These are phyloP conservation scores for Ephialtes manifestator DNA, from an alignment of 2,888 invertebrate species.

Conservation along the genomic window DNA sequence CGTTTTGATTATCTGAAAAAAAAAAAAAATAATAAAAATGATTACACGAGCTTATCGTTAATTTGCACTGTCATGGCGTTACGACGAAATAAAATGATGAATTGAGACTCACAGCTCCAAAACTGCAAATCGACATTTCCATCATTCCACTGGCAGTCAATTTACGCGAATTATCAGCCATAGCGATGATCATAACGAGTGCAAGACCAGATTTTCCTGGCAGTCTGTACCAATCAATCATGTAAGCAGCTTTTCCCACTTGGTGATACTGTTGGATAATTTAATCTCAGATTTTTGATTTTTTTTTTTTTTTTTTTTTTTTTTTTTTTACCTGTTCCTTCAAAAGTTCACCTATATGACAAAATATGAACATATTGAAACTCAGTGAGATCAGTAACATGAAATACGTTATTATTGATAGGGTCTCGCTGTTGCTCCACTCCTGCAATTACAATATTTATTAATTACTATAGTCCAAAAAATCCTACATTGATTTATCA, in stretches of 20 bases:
- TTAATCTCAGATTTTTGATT: constrained; percentile 7
- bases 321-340: constrained; percentile 74
- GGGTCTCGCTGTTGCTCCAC: constrained; percentile 41
- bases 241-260: constrained; percentile 71
- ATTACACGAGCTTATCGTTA: not conserved
- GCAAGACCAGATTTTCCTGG: constrained; percentile 20
- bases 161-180: constrained; percentile 18
- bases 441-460: constrained; percentile 34
- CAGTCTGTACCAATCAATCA: constrained; percentile 63
- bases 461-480: not conserved
- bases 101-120: constrained; percentile 70
- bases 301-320: not conserved
- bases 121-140: constrained; percentile 68
- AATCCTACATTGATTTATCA: constrained; percentile 14
- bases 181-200: constrained; percentile 45
- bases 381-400: constrained; percentile 37
- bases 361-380: constrained; percentile 56
- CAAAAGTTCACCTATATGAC: constrained; percentile 74
- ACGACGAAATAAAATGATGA: not conserved
- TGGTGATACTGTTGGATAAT: constrained; percentile 66
- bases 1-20: constrained; percentile 62
- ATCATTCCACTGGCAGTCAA: constrained; percentile 65
- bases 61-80: not conserved
- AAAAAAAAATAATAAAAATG: not conserved
- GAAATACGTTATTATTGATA: constrained; percentile 43